These are phyloP conservation scores for Alectoris magna DNA, from an alignment of 2,797 vertebrate genomes.

Conservation along the genomic window DNA sequence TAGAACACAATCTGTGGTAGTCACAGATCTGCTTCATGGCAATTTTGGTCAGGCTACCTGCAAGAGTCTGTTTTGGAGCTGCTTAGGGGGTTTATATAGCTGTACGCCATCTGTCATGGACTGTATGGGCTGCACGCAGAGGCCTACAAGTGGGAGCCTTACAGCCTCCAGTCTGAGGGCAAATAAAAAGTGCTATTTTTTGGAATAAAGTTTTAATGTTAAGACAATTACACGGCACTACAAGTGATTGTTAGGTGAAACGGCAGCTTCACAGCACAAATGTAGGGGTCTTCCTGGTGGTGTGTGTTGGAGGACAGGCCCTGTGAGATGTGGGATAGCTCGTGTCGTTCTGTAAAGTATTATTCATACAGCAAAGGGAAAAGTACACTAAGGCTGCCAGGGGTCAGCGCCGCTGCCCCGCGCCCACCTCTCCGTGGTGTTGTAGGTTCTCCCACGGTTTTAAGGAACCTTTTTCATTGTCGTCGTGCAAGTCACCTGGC, in stretches of 20 bases:
- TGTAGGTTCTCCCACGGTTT: not conserved
- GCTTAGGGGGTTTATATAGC: too few species aligned
- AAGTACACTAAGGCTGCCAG: not conserved
- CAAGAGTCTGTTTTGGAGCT: not conserved
- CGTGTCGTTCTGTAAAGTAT: not conserved
- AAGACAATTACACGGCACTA: not conserved
- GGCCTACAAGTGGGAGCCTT: not conserved
- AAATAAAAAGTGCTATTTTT: not conserved
- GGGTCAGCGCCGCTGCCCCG: not conserved
- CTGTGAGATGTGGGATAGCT: not conserved
- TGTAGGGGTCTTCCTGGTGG: not conserved
- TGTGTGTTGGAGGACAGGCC: not conserved
- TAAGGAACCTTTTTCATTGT: not conserved
- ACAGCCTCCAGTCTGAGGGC: not conserved
- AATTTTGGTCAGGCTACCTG: not conserved
- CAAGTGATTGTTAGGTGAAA: not conserved
- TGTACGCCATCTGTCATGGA: not conserved
- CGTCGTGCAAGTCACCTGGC: not conserved
- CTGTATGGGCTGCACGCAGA: not conserved
- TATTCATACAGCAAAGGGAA: constrained; percentile 46
- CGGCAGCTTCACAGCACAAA: too few species aligned
- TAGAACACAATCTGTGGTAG: not conserved
- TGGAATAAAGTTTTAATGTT: not conserved
- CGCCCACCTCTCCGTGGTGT: fast-evolving
- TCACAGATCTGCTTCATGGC: not conserved